A percentile compares a stretch with the other conserved stretches of the same genome.
Evolutionary conservation across 2,113 vertebrate species (phyloP).

Genomic region (Dolichotis patagonum): DNA sequence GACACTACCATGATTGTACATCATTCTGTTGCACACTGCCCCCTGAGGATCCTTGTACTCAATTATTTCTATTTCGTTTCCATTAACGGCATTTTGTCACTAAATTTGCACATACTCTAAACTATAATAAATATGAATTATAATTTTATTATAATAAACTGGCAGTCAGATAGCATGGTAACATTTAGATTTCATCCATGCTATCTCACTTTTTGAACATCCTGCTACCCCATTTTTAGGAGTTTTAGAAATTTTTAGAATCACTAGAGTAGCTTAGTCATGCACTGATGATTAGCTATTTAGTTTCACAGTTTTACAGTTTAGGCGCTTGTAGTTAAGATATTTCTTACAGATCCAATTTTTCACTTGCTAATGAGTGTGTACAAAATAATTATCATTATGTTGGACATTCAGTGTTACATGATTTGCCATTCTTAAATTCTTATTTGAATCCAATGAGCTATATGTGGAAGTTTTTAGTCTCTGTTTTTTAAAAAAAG

Average conservation of each 20-base stretch:
- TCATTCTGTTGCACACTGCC: neutral
- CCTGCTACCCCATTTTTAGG: neutral
- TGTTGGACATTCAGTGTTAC: neutral
- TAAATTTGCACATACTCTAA: neutral
- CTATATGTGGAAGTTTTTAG: neutral
- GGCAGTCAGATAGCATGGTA: neutral
- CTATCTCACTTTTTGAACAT: neutral
- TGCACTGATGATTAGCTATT: neutral
- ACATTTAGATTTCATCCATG: neutral
- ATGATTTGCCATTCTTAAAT: neutral
- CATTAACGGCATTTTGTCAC: neutral
- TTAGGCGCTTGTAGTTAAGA: neutral
- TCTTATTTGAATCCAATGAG: neutral
- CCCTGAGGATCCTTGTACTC: neutral
- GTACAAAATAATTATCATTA: neutral
- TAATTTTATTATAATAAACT: neutral
- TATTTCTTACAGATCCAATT: neutral
- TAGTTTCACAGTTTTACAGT: conserved; percentile 1
- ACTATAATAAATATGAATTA: neutral
- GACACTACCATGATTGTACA: neutral
- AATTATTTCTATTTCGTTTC: neutral
- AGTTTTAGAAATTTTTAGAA: neutral
- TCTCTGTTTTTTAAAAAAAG: neutral
- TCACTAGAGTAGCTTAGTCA: neutral
- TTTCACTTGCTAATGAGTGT: neutral